These are phyloP conservation scores for Lagothrix lagotricha DNA, from an alignment of 2,797 vertebrate species.

Conservation along the genomic window DNA sequence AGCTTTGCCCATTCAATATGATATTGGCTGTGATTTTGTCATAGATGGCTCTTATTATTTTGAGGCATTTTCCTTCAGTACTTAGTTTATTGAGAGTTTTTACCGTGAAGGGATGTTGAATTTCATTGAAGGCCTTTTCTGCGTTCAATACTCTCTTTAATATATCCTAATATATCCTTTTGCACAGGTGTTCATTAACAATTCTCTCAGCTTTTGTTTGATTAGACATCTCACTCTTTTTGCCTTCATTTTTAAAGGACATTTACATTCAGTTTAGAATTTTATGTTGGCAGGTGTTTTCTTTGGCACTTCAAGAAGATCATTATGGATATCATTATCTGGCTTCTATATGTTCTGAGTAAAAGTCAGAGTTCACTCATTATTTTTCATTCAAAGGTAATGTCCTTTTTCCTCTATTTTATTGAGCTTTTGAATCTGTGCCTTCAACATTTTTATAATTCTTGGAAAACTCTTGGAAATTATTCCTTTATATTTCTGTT, in stretches of 20 bases:
- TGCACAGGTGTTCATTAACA: constrained; percentile 20
- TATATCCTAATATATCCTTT: neutral
- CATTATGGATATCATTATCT: neutral
- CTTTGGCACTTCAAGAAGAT: constrained; percentile 13
- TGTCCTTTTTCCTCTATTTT: neutral
- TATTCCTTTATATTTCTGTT: neutral
- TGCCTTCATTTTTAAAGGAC: constrained; percentile 32
- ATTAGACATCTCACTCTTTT: constrained; percentile 13
- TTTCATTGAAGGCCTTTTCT: neutral
- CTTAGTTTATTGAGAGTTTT: neutral
- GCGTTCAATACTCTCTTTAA: neutral
- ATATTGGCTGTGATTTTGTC: neutral
- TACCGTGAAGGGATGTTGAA: neutral
- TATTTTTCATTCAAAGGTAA: neutral
- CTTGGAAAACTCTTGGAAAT: neutral
- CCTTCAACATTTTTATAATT: neutral
- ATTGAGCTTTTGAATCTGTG: neutral
- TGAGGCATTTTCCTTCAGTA: neutral
- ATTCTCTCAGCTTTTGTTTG: constrained; percentile 33
- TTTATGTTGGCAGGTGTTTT: constrained; percentile 31
- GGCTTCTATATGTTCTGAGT: neutral
- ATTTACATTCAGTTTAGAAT: constrained; percentile 40
- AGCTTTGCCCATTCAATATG: neutral
- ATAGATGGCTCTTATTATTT: neutral
- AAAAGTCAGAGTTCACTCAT: neutral